Evolutionary conservation across 2,113 vertebrate species (phyloP), one percentile per base, ranked within the genome.

Genomic region (Glaucomys volans): DNA sequence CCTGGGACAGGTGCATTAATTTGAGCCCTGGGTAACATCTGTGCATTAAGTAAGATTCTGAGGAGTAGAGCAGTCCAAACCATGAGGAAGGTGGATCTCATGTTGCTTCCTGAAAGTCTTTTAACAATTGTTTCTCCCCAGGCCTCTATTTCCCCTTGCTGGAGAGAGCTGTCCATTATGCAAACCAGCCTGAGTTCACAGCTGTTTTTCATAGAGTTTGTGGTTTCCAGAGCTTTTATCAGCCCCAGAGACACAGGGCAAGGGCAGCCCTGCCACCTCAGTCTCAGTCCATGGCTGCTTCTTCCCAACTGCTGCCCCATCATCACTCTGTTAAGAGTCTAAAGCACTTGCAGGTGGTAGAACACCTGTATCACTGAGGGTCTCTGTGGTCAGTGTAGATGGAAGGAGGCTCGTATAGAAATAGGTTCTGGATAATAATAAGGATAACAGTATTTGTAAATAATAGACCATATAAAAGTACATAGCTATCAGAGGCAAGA

Each of bases 1-100:
- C 11, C 62, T 66, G 28, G 62, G 11, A 4, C 30, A 22, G 28
- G 28, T 66, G 62, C 10, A 26, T 66, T 66, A 13, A 30, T 66
- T 24, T 10, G 62, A 66, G 62, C 28, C 28, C 9, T 32, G 62
- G 62, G 62, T 28, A 4, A 28, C 62, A 32, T 28, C 62, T 32
- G 28, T 32, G 11, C 9, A 66, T 28, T 13, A 12, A 66, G 3
- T 12, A 22, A 66, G 62, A 66, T 24, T 66, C 62, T 22, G 4
- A 30, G 62, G 62, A 66, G 9, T 7, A 66, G 28, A 17, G 54
- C 2, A 30, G 62, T 59, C 24, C 22, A 81, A n/a, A 72, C 84
- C 72, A 40, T 20, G 20, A 35, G 0, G 1, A 0, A 47, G 0
- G 20, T 0, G 4, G 32, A 2, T 35, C 16, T 0, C 6, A 8